These are phyloP conservation scores for Prionace glauca DNA, from an alignment of 2,797 vertebrate genomes.

Conservation along the genomic window DNA sequence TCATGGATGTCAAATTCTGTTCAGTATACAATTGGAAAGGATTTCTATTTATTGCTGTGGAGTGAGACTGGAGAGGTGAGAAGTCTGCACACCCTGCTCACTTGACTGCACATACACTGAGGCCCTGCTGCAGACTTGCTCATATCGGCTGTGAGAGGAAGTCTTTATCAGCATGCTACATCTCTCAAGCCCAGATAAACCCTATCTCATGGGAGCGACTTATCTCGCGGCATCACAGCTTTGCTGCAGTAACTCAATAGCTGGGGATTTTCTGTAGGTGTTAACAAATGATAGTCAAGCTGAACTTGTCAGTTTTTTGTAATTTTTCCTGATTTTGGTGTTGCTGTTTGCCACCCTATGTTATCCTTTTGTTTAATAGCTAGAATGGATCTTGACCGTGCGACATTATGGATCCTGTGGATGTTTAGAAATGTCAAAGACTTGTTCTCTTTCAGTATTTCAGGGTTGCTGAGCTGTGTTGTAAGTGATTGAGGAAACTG, in stretches of 20 bases:
- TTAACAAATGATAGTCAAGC: slow-evolving; percentile 43
- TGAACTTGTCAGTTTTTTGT: slow-evolving; percentile 12
- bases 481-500: background rate
- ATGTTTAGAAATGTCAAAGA: background rate
- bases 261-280: slow-evolving; percentile 55
- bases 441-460: background rate
- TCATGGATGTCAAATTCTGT: slow-evolving; percentile 54
- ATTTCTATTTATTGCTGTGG: slow-evolving; percentile 40
- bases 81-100: slow-evolving; percentile 41
- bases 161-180: slow-evolving; percentile 73
- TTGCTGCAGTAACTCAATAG: slow-evolving; percentile 50
- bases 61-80: slow-evolving; percentile 50
- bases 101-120: slow-evolving; percentile 43
- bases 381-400: background rate
- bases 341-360: background rate
- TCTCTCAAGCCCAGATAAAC: slow-evolving; percentile 60
- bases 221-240: slow-evolving; percentile 60
- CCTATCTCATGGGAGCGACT: slow-evolving; percentile 56
- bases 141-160: slow-evolving; percentile 65
- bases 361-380: background rate
- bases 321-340: background rate
- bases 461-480: background rate
- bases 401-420: background rate
- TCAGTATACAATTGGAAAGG: slow-evolving; percentile 34
- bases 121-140: slow-evolving; percentile 56